Conservation (phyloP, 2,888 invertebrate genomes). For the Ectemnius lituratus region DNA sequence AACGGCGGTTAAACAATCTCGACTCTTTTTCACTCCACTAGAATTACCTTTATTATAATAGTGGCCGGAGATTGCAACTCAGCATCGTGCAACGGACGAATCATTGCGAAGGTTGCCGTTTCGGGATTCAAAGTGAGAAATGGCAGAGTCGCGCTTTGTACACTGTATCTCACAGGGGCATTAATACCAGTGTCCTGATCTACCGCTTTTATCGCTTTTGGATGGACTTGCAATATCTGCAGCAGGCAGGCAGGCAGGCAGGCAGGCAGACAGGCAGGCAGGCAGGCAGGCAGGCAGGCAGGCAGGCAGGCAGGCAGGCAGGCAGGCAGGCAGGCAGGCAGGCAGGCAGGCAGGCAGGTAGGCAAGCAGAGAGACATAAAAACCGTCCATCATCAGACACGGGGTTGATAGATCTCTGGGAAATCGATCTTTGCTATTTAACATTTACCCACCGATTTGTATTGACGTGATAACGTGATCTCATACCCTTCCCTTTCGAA, state of each 20-base stretch:
- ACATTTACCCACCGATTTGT: constrained; percentile 77
- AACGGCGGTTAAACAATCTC: too few species aligned
- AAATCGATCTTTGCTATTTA: too few species aligned
- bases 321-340: constrained; percentile 68
- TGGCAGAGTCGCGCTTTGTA: constrained; percentile 82
- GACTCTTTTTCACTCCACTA: too few species aligned
- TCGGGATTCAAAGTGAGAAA: constrained; percentile 83
- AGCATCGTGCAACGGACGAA: constrained; percentile 81
- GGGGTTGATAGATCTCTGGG: too few species aligned
- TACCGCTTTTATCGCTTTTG: constrained; percentile 86
- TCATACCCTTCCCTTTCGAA: constrained; percentile 88
- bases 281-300: too few species aligned
- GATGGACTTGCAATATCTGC: constrained; percentile 83
- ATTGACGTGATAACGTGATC: constrained; percentile 83
- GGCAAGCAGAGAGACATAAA: not conserved
- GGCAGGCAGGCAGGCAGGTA: too few species aligned
- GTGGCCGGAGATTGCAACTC: constrained; percentile 86
- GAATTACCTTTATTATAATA: constrained; percentile 86
- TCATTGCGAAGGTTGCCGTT: constrained; percentile 82
- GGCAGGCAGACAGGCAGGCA: too few species aligned
- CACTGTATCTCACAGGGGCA: constrained; percentile 86
- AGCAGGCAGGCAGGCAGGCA: constrained; percentile 77
- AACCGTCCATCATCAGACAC: not conserved
- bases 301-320: too few species aligned
- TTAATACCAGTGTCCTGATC: constrained; percentile 91